phyloP scores from a whole-genome alignment of 2,888 invertebrate genomes.

The Parnassius glacialis region DNA sequence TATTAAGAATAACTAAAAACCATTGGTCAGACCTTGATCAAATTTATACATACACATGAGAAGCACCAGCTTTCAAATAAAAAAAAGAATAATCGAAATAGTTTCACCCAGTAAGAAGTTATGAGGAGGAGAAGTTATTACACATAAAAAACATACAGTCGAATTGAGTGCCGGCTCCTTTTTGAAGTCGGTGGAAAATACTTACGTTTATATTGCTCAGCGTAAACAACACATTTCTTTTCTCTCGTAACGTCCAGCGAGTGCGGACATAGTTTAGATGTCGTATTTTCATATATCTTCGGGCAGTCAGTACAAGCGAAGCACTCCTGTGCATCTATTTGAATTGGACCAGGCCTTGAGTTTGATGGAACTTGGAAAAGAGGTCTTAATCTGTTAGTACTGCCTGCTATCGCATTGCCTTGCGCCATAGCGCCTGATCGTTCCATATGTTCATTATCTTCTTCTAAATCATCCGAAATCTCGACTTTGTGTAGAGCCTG shows the following conservation, averaged over 20 bases:
- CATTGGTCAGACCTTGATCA: too few species aligned
- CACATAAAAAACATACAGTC: too few species aligned
- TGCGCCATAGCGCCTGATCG: constrained; percentile 16
- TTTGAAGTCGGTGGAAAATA: constrained; percentile 16
- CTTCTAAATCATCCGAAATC: constrained; percentile 10
- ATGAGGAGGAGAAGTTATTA: too few species aligned
- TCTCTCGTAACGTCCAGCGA: constrained; percentile 40
- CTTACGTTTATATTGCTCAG: constrained; percentile 57
- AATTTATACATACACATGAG: too few species aligned
- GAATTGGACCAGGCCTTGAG: constrained; percentile 12
- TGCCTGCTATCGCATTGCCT: constrained; percentile 13
- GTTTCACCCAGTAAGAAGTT: too few species aligned
- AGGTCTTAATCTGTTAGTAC: constrained; percentile 8
- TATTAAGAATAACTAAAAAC: too few species aligned
- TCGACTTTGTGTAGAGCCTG: constrained; percentile 14
- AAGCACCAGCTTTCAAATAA: too few species aligned
- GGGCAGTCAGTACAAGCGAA: constrained; percentile 57
- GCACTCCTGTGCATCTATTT: constrained; percentile 40
- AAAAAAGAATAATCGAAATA: too few species aligned
- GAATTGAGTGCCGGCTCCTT: too few species aligned
- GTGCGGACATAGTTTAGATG: constrained; percentile 48
- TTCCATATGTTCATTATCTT: constrained; percentile 4
- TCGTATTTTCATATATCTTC: constrained; percentile 37
- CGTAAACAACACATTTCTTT: constrained; percentile 54
- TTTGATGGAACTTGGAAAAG: constrained; percentile 14